Evolutionary conservation across 2,797 vertebrate species (phyloP), one percentile per base, ranked within the genome.

Genomic region (Loriculus beryllinus): DNA sequence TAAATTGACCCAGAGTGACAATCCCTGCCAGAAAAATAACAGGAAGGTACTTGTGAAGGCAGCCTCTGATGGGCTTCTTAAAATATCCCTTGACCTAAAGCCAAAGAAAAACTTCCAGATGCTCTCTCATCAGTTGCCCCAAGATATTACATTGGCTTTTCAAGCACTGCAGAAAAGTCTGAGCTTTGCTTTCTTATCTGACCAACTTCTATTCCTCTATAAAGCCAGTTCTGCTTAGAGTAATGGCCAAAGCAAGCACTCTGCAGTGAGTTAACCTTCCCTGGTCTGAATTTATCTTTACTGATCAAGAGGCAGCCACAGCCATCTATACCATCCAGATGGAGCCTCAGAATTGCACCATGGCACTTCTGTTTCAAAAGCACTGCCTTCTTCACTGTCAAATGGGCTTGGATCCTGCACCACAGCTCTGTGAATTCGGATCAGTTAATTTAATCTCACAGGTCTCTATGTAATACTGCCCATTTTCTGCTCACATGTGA

Each of bases 51-150:
- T 89, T 3, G 2, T 65, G 86, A 83, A 82, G 89, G 65, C 77
- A 88, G 89, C 60, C 68, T 89, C 93, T 54, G 56, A 94, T 87
- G 79, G 84, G 35, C 26, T 68, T 77, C 93, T 91, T 80, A 87
- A 96, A 96, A 94, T 89, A 96, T 28, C 79, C 68, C 52, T 91
- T 91, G 75, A 86, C 86, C 86, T 88, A 70, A 76, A 95, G 92
- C 81, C 43, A 84, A 59, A 85, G n/a, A 63, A 75, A 91, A 88
- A 71, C n/a, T 49, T 70, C 68, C 74, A 71, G 69, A 20, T 52
- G 54, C 22, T 47, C 68, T 90, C 69, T 83, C 62, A 62, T 82
- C 88, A 54, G 70, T 56, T 84, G 80, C 67, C 56, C 39, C 78
- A 54, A 76, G 86, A 48, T 59, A 56, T 35, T 78, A 60, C 43